Conservation (phyloP, 2,113 vertebrate genomes). For the Fukomys damarensis region DNA sequence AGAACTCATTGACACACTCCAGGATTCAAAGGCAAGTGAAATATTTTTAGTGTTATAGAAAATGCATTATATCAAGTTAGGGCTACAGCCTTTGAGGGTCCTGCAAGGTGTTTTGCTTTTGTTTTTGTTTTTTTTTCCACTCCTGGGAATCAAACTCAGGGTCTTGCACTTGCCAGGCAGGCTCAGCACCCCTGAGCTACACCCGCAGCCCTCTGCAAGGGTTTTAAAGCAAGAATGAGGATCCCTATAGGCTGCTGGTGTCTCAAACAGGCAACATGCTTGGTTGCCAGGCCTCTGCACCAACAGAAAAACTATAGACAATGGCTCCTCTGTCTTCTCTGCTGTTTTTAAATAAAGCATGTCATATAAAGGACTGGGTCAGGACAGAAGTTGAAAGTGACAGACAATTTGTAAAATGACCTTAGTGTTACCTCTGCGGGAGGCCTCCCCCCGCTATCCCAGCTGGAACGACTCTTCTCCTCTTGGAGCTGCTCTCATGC, state of each 20-base stretch:
- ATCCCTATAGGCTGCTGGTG: too few species aligned
- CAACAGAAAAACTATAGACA: background rate
- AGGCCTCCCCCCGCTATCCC: background rate
- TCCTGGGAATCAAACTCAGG: too few species aligned
- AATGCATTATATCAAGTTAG: background rate
- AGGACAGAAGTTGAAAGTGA: conserved; percentile 26
- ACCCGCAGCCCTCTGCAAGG: background rate
- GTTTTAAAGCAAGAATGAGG: background rate
- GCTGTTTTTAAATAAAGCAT: conserved; percentile 29
- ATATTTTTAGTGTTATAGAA: background rate
- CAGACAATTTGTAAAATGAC: background rate
- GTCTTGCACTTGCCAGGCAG: too few species aligned
- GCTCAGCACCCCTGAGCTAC: too few species aligned
- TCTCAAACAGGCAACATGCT: background rate
- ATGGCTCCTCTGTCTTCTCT: background rate
- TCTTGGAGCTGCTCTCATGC: background rate
- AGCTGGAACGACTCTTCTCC: background rate
- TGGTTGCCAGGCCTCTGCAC: background rate
- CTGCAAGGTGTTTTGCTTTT: background rate
- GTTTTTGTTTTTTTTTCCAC: too few species aligned
- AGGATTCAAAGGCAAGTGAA: conserved; percentile 88
- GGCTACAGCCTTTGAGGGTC: background rate
- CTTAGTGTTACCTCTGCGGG: background rate
- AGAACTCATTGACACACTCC: conserved; percentile 89
- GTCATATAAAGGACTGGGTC: background rate